A percentile compares a stretch with the other conserved stretches of the same genome.
phyloP scores from a whole-genome alignment of 2,888 invertebrate genomes.

The Drosophila neoperkinsi region DNA sequence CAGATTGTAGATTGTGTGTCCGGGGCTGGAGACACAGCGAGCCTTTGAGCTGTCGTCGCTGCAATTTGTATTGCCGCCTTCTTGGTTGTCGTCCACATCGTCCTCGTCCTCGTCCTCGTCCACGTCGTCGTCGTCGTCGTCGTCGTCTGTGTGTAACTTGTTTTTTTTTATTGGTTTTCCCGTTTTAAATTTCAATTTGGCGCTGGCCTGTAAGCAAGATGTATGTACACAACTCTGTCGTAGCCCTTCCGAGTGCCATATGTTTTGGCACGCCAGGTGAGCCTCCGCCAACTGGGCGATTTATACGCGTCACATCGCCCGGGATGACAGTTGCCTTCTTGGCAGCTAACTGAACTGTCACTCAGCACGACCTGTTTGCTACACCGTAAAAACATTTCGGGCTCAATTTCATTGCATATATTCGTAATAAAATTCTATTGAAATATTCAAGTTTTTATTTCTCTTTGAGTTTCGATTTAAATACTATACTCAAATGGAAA shows the following conservation, averaged over 20 bases:
- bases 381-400: neutral
- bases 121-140: slow-evolving; percentile 29
- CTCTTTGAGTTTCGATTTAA: neutral
- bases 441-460: neutral
- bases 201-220: slow-evolving; percentile 74
- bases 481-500: neutral
- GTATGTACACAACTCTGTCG: slow-evolving; percentile 56
- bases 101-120: neutral
- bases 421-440: neutral
- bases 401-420: neutral
- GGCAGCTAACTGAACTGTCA: slow-evolving; percentile 82
- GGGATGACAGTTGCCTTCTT: slow-evolving; percentile 62
- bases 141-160: slow-evolving; percentile 54
- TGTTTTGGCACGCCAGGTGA: slow-evolving; percentile 62
- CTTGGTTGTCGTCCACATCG: slow-evolving; percentile 14
- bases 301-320: slow-evolving; percentile 76
- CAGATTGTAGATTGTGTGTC: slow-evolving; percentile 16
- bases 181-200: slow-evolving; percentile 83
- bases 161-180: slow-evolving; percentile 82
- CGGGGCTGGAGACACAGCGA: slow-evolving; percentile 15
- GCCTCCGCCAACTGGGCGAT: slow-evolving; percentile 64
- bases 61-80: slow-evolving; percentile 79
- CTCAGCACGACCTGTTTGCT: slow-evolving; percentile 38
- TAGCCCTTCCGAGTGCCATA: slow-evolving; percentile 46
- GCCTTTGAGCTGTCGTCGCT: slow-evolving; percentile 81